phyloP scores from a whole-genome alignment of 2,113 vertebrate genomes.

The Hemiprocne comata region DNA sequence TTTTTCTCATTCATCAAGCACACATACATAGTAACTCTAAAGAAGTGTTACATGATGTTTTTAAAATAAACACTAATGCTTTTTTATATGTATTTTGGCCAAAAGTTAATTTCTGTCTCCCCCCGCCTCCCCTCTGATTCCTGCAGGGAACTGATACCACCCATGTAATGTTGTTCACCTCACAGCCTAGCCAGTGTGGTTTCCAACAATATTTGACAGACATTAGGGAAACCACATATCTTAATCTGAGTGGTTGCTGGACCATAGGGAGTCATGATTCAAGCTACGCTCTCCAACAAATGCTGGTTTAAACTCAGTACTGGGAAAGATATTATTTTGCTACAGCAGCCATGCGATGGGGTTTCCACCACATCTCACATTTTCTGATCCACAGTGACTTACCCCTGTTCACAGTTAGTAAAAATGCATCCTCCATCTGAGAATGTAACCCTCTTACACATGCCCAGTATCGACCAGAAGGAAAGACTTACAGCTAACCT shows the following conservation, averaged over 20 bases:
- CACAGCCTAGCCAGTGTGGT: background rate
- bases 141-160: conserved; percentile 49
- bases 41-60: conserved; percentile 54
- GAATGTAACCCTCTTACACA: background rate
- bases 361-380: background rate
- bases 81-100: conserved; percentile 44
- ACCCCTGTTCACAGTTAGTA: conserved; percentile 12
- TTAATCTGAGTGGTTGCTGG: conserved; percentile 30
- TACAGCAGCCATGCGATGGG: background rate
- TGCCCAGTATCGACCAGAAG: background rate
- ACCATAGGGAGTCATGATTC: conserved; percentile 13
- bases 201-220: conserved; percentile 42
- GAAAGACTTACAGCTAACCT: background rate
- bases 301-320: background rate
- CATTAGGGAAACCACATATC: conserved; percentile 41
- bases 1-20: conserved; percentile 35
- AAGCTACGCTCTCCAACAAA: background rate
- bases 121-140: background rate
- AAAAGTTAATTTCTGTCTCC: conserved; percentile 48
- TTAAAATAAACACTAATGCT: conserved; percentile 56
- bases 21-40: conserved; percentile 1
- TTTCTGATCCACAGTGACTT: conserved; percentile 18
- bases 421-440: conserved; percentile 24
- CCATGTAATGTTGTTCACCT: conserved; percentile 53
- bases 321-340: conserved; percentile 11